Evolutionary conservation across 2,888 invertebrate genomes (phyloP).

Genomic region (Drosophila borborema): DNA sequence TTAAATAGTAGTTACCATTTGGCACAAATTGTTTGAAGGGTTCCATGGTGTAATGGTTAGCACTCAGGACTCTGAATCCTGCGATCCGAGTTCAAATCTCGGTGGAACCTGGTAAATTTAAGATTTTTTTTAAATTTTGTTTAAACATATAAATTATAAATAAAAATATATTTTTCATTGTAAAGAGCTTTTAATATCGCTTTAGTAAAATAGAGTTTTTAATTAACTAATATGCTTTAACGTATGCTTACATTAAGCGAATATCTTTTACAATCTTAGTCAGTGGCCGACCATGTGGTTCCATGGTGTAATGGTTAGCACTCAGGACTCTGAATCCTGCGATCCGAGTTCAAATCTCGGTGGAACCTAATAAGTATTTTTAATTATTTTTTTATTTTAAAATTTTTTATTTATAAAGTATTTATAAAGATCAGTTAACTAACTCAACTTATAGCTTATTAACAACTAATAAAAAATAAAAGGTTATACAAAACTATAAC

Average conservation of each 20-base stretch:
- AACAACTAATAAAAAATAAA: background rate
- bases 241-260: too few species aligned
- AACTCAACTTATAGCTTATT: too few species aligned
- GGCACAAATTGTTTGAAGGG: conserved; percentile 50
- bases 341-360: conserved; percentile 86
- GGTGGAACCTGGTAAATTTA: conserved; percentile 82
- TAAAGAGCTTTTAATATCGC: background rate
- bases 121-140: background rate
- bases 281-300: conserved; percentile 69
- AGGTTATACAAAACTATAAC: too few species aligned
- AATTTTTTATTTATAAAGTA: background rate
- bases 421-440: background rate
- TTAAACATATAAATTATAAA: background rate
- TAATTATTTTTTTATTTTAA: background rate
- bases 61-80: conserved; percentile 87
- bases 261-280: background rate
- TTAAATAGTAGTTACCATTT: background rate
- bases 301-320: conserved; percentile 87
- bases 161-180: too few species aligned
- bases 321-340: conserved; percentile 87
- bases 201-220: background rate
- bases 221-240: background rate
- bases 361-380: conserved; percentile 78
- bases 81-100: conserved; percentile 86
- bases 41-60: conserved; percentile 87